Conservation (phyloP, 2,888 invertebrate species). For the Hyles lineata region DNA sequence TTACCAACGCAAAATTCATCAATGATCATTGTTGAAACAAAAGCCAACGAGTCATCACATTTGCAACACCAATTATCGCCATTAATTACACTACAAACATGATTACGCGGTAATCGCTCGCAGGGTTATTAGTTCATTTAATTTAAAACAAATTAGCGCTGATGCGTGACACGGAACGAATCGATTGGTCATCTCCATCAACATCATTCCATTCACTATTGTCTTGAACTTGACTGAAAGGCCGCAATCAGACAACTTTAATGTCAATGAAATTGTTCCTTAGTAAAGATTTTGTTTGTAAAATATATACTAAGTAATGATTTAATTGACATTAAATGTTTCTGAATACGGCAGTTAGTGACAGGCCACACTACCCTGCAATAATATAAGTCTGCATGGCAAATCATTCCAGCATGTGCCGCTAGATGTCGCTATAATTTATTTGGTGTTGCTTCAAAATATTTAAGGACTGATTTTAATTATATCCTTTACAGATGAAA, state of each 20-base stretch:
- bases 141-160: constrained; percentile 16
- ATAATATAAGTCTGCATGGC: background rate
- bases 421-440: background rate
- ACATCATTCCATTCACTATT: constrained; percentile 44
- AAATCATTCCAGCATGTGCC: background rate
- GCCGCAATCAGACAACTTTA: too few relatives aligned
- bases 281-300: too few relatives aligned
- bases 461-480: too few relatives aligned
- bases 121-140: constrained; percentile 27
- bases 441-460: too few relatives aligned
- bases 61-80: background rate
- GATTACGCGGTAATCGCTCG: constrained; percentile 12
- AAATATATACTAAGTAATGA: too few relatives aligned
- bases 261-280: too few relatives aligned
- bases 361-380: too few relatives aligned
- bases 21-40: background rate
- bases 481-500: too few relatives aligned
- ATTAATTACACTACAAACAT: constrained; percentile 5
- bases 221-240: constrained; percentile 53
- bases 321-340: too few relatives aligned
- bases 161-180: constrained; percentile 45
- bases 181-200: constrained; percentile 57
- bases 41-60: background rate
- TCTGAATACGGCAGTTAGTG: too few relatives aligned
- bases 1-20: too few relatives aligned